Evolutionary conservation across 2,888 invertebrate species (phyloP).

Genomic region (Clostera curtula): DNA sequence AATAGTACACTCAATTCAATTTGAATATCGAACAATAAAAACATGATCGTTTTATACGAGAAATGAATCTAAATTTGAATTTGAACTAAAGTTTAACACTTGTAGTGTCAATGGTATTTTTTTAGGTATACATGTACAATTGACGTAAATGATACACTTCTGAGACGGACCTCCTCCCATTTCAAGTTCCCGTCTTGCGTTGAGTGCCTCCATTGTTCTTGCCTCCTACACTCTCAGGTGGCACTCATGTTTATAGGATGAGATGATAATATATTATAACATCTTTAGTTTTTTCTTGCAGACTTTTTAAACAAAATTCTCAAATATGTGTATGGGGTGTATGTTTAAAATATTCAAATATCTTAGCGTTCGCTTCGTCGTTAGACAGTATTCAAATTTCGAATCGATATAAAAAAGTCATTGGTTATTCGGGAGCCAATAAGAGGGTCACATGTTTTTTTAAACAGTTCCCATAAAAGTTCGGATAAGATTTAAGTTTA

Average conservation of each 20-base stretch:
- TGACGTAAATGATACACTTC: too few relatives aligned
- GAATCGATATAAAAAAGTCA: constrained; percentile 24
- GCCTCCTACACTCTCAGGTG: too few relatives aligned
- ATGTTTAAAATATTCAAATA: constrained; percentile 32
- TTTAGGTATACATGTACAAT: constrained; percentile 3
- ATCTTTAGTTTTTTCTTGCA: too few relatives aligned
- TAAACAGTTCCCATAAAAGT: constrained; percentile 23
- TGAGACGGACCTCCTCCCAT: too few relatives aligned
- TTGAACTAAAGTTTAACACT: constrained; percentile 50
- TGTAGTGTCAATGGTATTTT: constrained; percentile 36
- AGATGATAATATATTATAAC: too few relatives aligned
- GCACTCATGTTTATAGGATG: too few relatives aligned
- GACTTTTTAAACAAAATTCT: too few relatives aligned
- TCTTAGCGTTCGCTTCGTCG: constrained; percentile 30
- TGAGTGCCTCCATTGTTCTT: too few relatives aligned
- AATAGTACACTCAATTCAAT: constrained; percentile 14
- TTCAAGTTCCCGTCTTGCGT: too few relatives aligned
- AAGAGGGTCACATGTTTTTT: constrained; percentile 23
- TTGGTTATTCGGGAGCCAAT: constrained; percentile 32
- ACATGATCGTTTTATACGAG: constrained; percentile 27
- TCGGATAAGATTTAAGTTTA: constrained; percentile 4
- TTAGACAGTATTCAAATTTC: constrained; percentile 35
- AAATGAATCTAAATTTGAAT: constrained; percentile 51
- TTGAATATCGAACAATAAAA: constrained; percentile 17
- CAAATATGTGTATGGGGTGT: too few relatives aligned